A percentile compares a stretch with the other conserved stretches of the same genome.
These are phyloP conservation scores for Rhadina sibilatrix DNA, from an alignment of 2,113 vertebrate species.

Conservation along the genomic window DNA sequence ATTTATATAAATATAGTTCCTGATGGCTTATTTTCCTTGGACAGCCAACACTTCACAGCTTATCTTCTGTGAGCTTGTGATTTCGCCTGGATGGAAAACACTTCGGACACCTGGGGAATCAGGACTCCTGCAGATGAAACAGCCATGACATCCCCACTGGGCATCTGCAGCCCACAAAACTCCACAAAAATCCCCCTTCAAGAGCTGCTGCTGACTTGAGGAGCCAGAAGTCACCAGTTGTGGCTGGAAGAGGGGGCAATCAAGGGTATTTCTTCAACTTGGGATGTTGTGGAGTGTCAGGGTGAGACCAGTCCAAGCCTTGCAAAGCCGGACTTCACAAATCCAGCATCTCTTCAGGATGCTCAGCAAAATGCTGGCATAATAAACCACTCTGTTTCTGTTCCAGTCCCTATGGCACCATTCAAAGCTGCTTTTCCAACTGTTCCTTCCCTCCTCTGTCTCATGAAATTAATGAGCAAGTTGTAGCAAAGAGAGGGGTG, in stretches of 20 bases:
- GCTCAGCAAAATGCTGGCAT: not conserved
- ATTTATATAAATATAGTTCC: constrained; percentile 70
- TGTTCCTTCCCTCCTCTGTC: not conserved
- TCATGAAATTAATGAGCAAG: not conserved
- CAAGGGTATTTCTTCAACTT: not conserved
- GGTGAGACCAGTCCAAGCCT: not conserved
- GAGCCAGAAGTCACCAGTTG: not conserved
- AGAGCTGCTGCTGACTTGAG: not conserved
- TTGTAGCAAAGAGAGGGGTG: not conserved
- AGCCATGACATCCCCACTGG: not conserved
- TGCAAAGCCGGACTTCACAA: not conserved
- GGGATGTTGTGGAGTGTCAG: accelerated
- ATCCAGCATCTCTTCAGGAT: not conserved
- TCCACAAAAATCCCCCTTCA: not conserved
- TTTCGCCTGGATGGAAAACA: constrained; percentile 54
- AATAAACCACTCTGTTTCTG: not conserved
- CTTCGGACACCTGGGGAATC: constrained; percentile 58
- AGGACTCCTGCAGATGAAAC: constrained; percentile 26
- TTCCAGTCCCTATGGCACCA: not conserved
- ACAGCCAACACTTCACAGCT: constrained; percentile 68
- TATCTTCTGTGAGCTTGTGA: constrained; percentile 55
- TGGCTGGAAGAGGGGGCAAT: not conserved
- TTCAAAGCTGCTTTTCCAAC: not conserved
- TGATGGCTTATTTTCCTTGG: constrained; percentile 64
- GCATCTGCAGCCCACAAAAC: not conserved